A percentile compares a stretch with the other conserved stretches of the same genome.
Conservation (phyloP, 2,797 vertebrate species). For the Harpagifer antarcticus region DNA sequence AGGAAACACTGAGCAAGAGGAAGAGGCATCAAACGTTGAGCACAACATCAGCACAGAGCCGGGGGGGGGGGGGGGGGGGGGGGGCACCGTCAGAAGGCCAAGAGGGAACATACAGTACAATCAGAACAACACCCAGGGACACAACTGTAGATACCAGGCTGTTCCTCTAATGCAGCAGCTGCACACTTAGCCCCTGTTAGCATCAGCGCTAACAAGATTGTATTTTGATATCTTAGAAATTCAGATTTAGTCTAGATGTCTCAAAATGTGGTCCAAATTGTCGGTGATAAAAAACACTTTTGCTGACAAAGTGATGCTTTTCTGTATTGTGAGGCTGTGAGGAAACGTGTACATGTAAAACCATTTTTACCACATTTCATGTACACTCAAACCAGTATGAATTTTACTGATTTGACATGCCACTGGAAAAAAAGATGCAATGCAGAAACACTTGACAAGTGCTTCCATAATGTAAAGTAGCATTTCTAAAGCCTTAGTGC, state of each 20-base stretch:
- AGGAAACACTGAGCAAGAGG: conserved; percentile 62
- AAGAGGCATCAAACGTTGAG: conserved; percentile 64
- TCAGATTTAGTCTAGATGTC: background rate
- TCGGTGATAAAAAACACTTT: background rate
- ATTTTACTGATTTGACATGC: background rate
- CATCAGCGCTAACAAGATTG: background rate
- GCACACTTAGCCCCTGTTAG: background rate
- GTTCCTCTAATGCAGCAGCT: conserved; percentile 83
- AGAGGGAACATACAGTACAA: conserved; percentile 55
- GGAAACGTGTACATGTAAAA: background rate
- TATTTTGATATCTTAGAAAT: background rate
- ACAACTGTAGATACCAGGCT: conserved; percentile 93
- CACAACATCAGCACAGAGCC: conserved; percentile 64
- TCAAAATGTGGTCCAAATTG: background rate
- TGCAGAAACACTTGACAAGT: conserved; percentile 5
- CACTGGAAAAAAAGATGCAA: conserved; percentile 4
- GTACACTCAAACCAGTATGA: background rate
- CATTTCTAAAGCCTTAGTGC: background rate
- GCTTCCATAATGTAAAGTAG: conserved; percentile 3
- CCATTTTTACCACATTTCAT: background rate
- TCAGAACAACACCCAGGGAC: conserved; percentile 85
- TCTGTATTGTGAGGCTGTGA: background rate
- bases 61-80: conserved; percentile 49
- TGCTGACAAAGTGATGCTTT: background rate
- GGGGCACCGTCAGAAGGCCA: conserved; percentile 58